A percentile compares a stretch with the other conserved stretches of the same genome.
Conservation (phyloP, 2,797 vertebrate genomes). For the Pseudomugil gertrudae region DNA sequence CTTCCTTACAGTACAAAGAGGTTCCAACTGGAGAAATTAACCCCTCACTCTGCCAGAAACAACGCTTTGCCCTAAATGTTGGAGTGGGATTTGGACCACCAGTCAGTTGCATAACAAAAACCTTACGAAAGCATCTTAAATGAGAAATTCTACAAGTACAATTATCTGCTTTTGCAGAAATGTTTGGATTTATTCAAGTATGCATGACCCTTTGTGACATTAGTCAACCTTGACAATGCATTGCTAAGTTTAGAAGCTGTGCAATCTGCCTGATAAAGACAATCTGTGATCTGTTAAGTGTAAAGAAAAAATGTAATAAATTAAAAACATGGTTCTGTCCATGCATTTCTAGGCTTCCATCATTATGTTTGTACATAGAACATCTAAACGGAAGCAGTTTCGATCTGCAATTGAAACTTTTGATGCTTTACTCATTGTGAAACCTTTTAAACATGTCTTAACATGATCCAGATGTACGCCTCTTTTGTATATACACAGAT, state of each 20-base stretch:
- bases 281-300: not conserved
- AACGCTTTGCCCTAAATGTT: constrained; percentile 13
- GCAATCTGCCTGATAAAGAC: not conserved
- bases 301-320: not conserved
- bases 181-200: constrained; percentile 7
- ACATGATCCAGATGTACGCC: not conserved
- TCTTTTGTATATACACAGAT: constrained; percentile 3
- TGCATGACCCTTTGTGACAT: constrained; percentile 12
- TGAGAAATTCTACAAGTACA: not conserved
- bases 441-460: not conserved
- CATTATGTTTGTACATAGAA: constrained; percentile 1
- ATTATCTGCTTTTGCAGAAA: not conserved
- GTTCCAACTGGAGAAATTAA: constrained; percentile 39
- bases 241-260: constrained; percentile 16
- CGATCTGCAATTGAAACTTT: not conserved
- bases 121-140: constrained; percentile 11
- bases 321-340: not conserved
- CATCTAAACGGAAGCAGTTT: not conserved
- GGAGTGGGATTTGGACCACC: constrained; percentile 4
- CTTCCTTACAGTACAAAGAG: constrained; percentile 27
- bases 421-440: not conserved
- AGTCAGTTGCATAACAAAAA: constrained; percentile 33
- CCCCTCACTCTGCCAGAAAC: constrained; percentile 26
- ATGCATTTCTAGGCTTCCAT: constrained; percentile 3
- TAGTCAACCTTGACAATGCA: not conserved